Evolutionary conservation across 1,140 invertebrate species (phyloP).

Genomic region (Drosophila orosa): DNA sequence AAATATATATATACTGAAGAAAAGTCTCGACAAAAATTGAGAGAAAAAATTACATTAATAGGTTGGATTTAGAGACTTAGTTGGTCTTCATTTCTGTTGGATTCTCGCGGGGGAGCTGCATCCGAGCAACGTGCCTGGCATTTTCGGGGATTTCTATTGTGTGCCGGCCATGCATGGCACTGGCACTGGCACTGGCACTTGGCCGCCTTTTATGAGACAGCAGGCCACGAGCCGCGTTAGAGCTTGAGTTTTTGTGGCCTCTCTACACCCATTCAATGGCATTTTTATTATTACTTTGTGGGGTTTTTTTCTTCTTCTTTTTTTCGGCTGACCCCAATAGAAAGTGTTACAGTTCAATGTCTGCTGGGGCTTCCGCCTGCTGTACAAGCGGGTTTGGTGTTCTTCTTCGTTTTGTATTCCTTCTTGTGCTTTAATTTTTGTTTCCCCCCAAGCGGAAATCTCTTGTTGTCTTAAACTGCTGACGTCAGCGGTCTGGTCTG

Average conservation of each 20-base stretch:
- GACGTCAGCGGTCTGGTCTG: conserved; percentile 37
- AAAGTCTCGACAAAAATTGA: conserved; percentile 16
- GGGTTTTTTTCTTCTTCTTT: conserved; percentile 23
- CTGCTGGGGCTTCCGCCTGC: conserved; percentile 60
- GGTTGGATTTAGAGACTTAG: conserved; percentile 54
- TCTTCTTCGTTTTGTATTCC: conserved; percentile 12
- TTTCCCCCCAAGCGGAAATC: conserved; percentile 16
- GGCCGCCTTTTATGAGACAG: conserved; percentile 68
- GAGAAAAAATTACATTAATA: conserved; percentile 64
- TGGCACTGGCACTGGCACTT: conserved; percentile 45
- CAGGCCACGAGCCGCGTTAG: conserved; percentile 21
- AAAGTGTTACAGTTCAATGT: conserved; percentile 83
- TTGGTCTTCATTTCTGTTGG: conserved; percentile 36
- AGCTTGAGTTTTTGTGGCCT: conserved; percentile 19
- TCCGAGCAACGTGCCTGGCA: conserved; percentile 58
- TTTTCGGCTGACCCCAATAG: conserved; percentile 65
- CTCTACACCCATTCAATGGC: conserved; percentile 75
- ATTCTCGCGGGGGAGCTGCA: conserved; percentile 28
- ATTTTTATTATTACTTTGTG: conserved; percentile 64
- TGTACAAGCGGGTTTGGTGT: conserved; percentile 6
- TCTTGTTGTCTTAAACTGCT: conserved; percentile 28
- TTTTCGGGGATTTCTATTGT: conserved; percentile 61
- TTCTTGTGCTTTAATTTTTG: conserved; percentile 8
- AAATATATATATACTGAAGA: conserved; percentile 40
- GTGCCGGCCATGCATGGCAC: conserved; percentile 58